phyloP scores from a whole-genome alignment of 1,140 invertebrate species.

The Drosophila leontia region DNA sequence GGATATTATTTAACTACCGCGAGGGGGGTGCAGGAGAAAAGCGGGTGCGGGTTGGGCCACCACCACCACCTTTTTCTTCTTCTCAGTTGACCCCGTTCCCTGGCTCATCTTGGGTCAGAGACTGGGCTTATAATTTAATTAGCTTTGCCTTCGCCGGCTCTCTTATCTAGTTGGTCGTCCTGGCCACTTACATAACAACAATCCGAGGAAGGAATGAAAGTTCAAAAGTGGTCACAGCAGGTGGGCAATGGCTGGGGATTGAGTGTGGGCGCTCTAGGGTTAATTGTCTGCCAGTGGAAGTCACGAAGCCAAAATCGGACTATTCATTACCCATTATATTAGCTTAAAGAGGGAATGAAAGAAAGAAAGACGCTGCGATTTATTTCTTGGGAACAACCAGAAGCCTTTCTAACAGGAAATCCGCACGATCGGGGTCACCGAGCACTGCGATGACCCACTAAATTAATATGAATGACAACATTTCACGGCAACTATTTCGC shows the following conservation, averaged over 20 bases:
- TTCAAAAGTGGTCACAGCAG: slow-evolving; percentile 60
- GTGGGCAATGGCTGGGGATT: slow-evolving; percentile 20
- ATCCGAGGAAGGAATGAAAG: slow-evolving; percentile 45
- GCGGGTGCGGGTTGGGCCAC: slow-evolving; percentile 16
- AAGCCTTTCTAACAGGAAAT: slow-evolving; percentile 81
- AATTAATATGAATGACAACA: slow-evolving; percentile 69
- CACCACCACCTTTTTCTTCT: neutral
- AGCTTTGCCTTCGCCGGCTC: slow-evolving; percentile 52
- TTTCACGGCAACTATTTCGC: slow-evolving; percentile 75
- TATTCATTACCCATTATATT: slow-evolving; percentile 62
- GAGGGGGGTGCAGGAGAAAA: slow-evolving; percentile 1
- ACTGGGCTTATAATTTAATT: slow-evolving; percentile 78
- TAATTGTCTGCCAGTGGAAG: slow-evolving; percentile 74
- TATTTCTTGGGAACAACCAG: slow-evolving; percentile 45
- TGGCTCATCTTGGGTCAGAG: slow-evolving; percentile 33
- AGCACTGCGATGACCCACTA: slow-evolving; percentile 61
- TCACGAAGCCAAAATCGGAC: slow-evolving; percentile 67
- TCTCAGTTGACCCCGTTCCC: slow-evolving; percentile 36
- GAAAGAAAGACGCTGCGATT: slow-evolving; percentile 16
- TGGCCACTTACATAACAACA: slow-evolving; percentile 65
- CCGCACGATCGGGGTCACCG: slow-evolving; percentile 66
- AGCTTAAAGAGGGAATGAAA: slow-evolving; percentile 1
- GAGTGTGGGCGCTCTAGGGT: slow-evolving; percentile 49
- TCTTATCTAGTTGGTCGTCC: slow-evolving; percentile 47
- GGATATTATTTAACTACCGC: slow-evolving; percentile 68